phyloP scores from a whole-genome alignment of 1,140 invertebrate genomes.

The Tetramorium alpestre region DNA sequence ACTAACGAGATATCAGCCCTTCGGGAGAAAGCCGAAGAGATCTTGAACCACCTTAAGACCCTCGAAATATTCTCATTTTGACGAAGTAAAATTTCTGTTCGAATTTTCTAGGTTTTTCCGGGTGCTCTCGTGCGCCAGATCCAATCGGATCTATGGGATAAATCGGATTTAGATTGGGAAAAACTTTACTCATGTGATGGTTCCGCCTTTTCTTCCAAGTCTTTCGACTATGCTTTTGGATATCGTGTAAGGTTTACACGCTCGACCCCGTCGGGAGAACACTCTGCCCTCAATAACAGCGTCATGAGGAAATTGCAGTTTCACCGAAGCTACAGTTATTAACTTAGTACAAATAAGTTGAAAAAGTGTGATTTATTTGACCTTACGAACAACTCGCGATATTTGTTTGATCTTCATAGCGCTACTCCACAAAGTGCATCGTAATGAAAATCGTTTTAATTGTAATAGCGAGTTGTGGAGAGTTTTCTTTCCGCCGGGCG shows the following conservation, averaged over 20 bases:
- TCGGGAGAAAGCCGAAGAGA: neutral
- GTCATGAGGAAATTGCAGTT: neutral
- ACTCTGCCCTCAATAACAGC: neutral
- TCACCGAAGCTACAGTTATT: neutral
- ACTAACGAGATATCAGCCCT: neutral
- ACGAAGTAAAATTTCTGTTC: conserved; percentile 24
- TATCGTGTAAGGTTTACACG: neutral
- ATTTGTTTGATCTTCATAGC: neutral
- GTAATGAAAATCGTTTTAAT: neutral
- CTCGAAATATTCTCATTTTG: conserved; percentile 26
- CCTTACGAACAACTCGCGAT: neutral
- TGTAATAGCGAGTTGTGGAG: neutral
- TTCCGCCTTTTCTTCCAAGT: neutral
- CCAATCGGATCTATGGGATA: conserved; percentile 45
- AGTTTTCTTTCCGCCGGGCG: neutral
- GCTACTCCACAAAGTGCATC: neutral
- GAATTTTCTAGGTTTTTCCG: conserved; percentile 10
- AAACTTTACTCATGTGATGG: conserved; percentile 33
- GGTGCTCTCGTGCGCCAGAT: neutral
- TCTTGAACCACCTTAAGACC: neutral
- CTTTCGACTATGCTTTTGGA: conserved; percentile 7
- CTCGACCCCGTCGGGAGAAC: neutral
- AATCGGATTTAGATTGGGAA: conserved; percentile 47
- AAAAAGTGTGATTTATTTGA: conserved; percentile 10
- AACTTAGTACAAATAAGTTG: neutral